Base-by-base conservation (phyloP, 2,888 invertebrate genomes). In the Agrochola macilenta region DNA sequence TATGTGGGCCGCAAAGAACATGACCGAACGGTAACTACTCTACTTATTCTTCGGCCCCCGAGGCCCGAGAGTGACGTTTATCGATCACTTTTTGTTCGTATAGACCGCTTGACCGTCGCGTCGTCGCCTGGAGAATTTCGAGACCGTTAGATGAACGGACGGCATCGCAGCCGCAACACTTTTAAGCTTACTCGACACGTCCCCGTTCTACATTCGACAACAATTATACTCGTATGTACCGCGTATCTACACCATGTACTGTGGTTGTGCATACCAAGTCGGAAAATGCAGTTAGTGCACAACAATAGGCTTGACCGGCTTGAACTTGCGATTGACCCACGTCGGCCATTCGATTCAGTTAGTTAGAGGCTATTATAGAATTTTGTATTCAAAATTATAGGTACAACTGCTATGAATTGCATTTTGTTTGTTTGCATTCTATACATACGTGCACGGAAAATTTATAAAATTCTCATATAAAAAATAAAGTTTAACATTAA, bases 121-220 rank as follows among this genome's bases (percentile, higher is more conserved):
- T 52, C 52, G 57, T 71, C 73, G 88, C 78, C 82, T 83, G 78
- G 81, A 87, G 91, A 87, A 90, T 87, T 86, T 84, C 74, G 73
- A 84, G 81, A 95, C 96, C 96, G 96, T 96, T 96, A 96, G 91
- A 82, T 81, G 92, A 91, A 90, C 92, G 93, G 92, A 90, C 92
- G 92, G 92, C 78, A 65, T 58, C 71, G 30, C 69, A 72, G 70
- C 69, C 87, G 76, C 82, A 88, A 84, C 78, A 87, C 78, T 88
- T 88, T 88, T 88, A 89, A 81, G 80, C 83, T 88, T 77, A 85
- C 89, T 88, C 73, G 79, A 87, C 89, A 88, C 89, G 89, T 89
- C 74, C 26, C 82, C 78, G 84, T 87, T 91, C 89, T 88, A 90
- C 87, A 91, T 90, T 88, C 85, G 78, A 76, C 54, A 70, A 81